Conservation (phyloP, 1,140 invertebrate genomes). For the Diachasmimorpha longicaudata region DNA sequence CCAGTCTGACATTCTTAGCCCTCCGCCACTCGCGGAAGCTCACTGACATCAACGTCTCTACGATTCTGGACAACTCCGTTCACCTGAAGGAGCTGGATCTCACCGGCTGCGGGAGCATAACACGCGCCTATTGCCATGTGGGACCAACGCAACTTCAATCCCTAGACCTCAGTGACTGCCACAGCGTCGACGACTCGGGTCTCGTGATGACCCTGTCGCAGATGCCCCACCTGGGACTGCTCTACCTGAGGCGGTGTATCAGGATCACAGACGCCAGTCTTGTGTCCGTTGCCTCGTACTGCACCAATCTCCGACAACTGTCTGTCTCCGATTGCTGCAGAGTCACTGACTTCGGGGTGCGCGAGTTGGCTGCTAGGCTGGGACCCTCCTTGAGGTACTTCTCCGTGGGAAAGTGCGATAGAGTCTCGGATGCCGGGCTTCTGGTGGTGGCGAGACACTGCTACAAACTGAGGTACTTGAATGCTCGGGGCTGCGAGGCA, state of each 20-base stretch:
- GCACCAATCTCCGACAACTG: slow-evolving; percentile 80
- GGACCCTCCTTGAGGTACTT: slow-evolving; percentile 84
- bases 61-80: slow-evolving; percentile 45
- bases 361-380: slow-evolving; percentile 83
- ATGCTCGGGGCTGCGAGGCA: slow-evolving; percentile 89
- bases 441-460: slow-evolving; percentile 87
- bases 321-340: slow-evolving; percentile 89
- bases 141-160: slow-evolving; percentile 71
- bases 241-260: slow-evolving; percentile 88
- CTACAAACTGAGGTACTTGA: slow-evolving; percentile 88
- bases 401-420: slow-evolving; percentile 88
- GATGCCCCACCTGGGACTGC: slow-evolving; percentile 84
- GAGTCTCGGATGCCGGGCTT: slow-evolving; percentile 83
- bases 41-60: slow-evolving; percentile 42
- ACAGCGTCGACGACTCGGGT: slow-evolving; percentile 80
- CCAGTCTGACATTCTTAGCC: slow-evolving; percentile 46
- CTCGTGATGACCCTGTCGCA: slow-evolving; percentile 81
- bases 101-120: slow-evolving; percentile 73
- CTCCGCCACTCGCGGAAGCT: slow-evolving; percentile 46
- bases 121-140: slow-evolving; percentile 68
- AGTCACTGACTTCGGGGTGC: slow-evolving; percentile 89
- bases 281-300: slow-evolving; percentile 85
- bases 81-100: slow-evolving; percentile 66
- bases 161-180: slow-evolving; percentile 87
- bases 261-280: slow-evolving; percentile 83